These are phyloP conservation scores for Pseudorhombus dupliciocellatus DNA, from an alignment of 2,113 vertebrate species.

Conservation along the genomic window DNA sequence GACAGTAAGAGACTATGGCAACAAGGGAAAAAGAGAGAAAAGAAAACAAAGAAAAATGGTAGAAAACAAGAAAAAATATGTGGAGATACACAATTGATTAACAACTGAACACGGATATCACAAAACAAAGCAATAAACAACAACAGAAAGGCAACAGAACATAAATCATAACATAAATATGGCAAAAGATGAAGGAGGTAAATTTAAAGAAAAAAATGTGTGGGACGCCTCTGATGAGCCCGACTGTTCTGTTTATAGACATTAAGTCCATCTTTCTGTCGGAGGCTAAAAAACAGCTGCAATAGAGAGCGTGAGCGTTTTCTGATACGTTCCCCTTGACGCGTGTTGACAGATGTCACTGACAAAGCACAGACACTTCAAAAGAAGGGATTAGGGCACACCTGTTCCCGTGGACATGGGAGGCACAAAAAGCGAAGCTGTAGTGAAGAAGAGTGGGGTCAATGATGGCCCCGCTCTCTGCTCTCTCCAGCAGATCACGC, in stretches of 20 bases:
- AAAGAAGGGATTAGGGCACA: slow-evolving; percentile 69
- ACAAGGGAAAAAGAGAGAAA: slow-evolving; percentile 84
- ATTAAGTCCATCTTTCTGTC: background rate
- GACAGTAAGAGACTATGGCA: slow-evolving; percentile 84
- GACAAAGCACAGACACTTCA: background rate
- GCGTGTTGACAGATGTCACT: background rate
- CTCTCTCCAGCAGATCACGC: slow-evolving; percentile 93
- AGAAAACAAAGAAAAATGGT: slow-evolving; percentile 79
- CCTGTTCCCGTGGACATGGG: slow-evolving; percentile 99
- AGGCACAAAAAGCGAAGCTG: slow-evolving; percentile 99
- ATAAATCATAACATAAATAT: slow-evolving; percentile 40
- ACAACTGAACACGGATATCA: slow-evolving; percentile 50
- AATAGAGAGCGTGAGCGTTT: too few species aligned
- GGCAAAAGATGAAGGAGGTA: slow-evolving; percentile 28
- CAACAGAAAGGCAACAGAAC: slow-evolving; percentile 46
- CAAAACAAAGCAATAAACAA: slow-evolving; percentile 26
- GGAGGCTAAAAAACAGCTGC: too few species aligned
- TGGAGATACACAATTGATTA: slow-evolving; percentile 72
- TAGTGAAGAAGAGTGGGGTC: slow-evolving; percentile 99
- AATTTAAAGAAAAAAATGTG: too few species aligned
- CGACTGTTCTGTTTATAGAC: background rate
- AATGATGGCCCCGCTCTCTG: slow-evolving; percentile 96
- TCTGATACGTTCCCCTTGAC: background rate
- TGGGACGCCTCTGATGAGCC: background rate
- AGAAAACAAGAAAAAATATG: slow-evolving; percentile 82